These are phyloP conservation scores for Balaenoptera acutorostrata DNA, from an alignment of 2,113 vertebrate genomes.

Conservation along the genomic window DNA sequence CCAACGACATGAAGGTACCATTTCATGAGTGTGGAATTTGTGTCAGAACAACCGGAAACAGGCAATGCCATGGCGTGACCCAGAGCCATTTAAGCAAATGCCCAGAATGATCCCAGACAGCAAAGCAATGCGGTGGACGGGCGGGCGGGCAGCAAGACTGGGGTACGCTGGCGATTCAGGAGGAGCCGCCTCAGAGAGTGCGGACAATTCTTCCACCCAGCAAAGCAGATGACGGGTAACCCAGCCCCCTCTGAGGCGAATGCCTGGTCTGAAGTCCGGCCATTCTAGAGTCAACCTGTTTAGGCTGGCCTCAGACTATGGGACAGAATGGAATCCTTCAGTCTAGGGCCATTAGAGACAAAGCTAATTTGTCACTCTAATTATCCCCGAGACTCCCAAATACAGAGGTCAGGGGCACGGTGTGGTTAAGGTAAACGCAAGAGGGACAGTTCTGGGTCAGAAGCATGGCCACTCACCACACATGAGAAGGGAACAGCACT, in stretches of 20 bases:
- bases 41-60: neutral
- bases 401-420: neutral
- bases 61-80: neutral
- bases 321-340: neutral
- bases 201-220: fast-evolving
- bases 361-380: neutral
- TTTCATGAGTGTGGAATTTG: fast-evolving
- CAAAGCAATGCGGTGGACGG: neutral
- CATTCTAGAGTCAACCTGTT: neutral
- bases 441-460: neutral
- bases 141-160: neutral
- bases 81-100: neutral
- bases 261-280: neutral
- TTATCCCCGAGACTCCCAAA: no score
- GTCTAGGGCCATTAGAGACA: neutral
- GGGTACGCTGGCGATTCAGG: fast-evolving
- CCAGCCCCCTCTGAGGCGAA: neutral
- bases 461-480: fast-evolving
- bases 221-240: neutral
- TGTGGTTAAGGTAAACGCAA: neutral
- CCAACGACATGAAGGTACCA: neutral
- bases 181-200: neutral
- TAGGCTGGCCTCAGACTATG: neutral
- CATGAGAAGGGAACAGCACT: neutral
- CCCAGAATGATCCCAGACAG: neutral